These are phyloP conservation scores for Strigops habroptila DNA, from an alignment of 2,113 vertebrate genomes.

Conservation along the genomic window DNA sequence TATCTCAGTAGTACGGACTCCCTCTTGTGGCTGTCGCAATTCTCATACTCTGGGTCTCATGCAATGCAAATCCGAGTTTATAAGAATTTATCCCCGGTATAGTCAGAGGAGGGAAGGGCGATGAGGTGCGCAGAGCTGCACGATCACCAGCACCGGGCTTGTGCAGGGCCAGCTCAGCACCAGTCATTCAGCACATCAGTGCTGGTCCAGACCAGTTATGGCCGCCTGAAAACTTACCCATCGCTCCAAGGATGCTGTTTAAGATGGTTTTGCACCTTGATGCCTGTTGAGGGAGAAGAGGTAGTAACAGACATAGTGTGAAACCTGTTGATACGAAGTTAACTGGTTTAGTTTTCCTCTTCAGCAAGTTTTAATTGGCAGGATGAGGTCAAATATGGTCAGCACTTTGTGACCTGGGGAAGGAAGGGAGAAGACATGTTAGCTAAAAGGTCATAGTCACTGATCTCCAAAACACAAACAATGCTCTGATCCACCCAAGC, in stretches of 20 bases:
- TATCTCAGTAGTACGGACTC: background rate
- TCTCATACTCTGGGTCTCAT: fast-evolving
- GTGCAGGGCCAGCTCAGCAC: background rate
- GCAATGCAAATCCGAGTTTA: fast-evolving
- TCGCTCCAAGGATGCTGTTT: fast-evolving
- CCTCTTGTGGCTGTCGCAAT: background rate
- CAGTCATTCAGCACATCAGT: background rate
- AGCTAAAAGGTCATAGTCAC: background rate
- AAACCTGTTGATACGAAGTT: background rate
- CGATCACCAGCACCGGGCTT: background rate
- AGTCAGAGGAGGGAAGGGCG: fast-evolving
- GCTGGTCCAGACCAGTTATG: background rate
- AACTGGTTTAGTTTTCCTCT: background rate
- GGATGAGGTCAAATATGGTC: background rate
- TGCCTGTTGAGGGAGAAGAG: background rate
- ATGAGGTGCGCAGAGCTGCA: background rate
- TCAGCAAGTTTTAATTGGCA: background rate
- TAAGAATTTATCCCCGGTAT: fast-evolving
- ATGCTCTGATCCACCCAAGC: background rate
- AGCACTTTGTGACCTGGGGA: background rate
- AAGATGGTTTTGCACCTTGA: background rate
- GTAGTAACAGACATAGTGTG: background rate
- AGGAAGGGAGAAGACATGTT: background rate
- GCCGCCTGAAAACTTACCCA: fast-evolving
- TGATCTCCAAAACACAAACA: background rate